Conservation (phyloP, 2,797 vertebrate genomes). For the Cryptoprocta ferox region DNA sequence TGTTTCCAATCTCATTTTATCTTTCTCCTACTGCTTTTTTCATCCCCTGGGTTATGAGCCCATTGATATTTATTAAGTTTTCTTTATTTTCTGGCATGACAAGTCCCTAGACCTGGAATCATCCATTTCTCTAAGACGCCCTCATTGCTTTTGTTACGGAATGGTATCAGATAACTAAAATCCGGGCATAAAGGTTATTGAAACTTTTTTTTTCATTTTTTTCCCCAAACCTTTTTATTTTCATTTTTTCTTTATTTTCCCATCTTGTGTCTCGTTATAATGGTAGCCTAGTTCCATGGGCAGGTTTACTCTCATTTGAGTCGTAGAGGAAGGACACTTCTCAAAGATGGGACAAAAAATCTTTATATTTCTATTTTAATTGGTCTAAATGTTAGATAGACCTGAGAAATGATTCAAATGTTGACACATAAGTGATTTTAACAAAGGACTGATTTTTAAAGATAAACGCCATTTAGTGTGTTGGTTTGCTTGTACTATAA, state of each 20-base stretch:
- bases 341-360: not conserved
- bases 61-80: not conserved
- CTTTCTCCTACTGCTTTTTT: not conserved
- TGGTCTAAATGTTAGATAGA: conserved; percentile 23
- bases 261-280: not conserved
- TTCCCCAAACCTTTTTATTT: not conserved
- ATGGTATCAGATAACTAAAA: not conserved
- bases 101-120: not conserved
- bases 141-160: not conserved
- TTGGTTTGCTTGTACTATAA: not conserved
- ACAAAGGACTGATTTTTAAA: not conserved
- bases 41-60: not conserved
- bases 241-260: not conserved
- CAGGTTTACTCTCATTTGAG: not conserved
- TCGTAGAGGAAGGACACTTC: not conserved
- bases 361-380: conserved; percentile 45
- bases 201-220: not conserved
- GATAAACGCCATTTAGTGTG: not conserved
- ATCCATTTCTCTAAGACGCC: not conserved
- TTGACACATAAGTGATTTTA: not conserved
- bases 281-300: not conserved
- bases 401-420: conserved; percentile 32
- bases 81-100: not conserved
- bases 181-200: not conserved
- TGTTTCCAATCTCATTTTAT: not conserved